These are phyloP conservation scores for Amphiprion percula DNA, from an alignment of 2,113 vertebrate species.

Conservation along the genomic window DNA sequence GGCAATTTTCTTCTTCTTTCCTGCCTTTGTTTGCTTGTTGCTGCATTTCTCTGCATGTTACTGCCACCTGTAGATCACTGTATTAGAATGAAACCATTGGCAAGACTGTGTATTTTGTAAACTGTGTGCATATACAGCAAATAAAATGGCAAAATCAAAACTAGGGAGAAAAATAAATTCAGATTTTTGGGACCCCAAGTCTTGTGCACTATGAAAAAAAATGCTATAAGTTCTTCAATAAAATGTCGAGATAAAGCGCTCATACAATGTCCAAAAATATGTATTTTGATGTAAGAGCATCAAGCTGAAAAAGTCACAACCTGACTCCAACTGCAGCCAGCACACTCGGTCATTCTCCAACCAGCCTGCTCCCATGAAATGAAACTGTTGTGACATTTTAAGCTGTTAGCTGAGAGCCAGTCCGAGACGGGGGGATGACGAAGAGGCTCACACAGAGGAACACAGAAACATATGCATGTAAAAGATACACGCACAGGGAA, in stretches of 20 bases:
- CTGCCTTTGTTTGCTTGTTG: too few species aligned
- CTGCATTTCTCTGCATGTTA: too few species aligned
- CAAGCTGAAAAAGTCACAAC: constrained; percentile 31
- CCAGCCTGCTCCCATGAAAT: constrained; percentile 45
- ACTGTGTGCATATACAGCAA: too few species aligned
- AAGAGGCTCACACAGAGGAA: constrained; percentile 46
- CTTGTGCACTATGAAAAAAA: too few species aligned
- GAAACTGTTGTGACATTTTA: constrained; percentile 67
- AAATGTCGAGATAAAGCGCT: background rate
- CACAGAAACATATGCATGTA: constrained; percentile 57
- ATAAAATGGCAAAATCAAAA: too few species aligned
- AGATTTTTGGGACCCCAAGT: background rate
- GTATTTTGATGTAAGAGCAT: constrained; percentile 6
- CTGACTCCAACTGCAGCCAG: constrained; percentile 25
- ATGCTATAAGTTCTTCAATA: background rate
- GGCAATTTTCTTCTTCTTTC: too few species aligned
- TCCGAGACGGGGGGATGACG: constrained; percentile 42
- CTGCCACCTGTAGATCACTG: too few species aligned
- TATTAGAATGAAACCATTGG: too few species aligned
- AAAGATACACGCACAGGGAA: constrained; percentile 63
- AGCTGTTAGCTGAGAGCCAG: constrained; percentile 60
- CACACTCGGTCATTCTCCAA: constrained; percentile 30
- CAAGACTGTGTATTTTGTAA: too few species aligned
- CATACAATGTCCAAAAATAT: background rate
- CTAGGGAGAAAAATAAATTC: too few species aligned